Evolutionary conservation across 2,888 invertebrate genomes (phyloP), one percentile per base, ranked within the genome.

Genomic region (Cotesia congregata): DNA sequence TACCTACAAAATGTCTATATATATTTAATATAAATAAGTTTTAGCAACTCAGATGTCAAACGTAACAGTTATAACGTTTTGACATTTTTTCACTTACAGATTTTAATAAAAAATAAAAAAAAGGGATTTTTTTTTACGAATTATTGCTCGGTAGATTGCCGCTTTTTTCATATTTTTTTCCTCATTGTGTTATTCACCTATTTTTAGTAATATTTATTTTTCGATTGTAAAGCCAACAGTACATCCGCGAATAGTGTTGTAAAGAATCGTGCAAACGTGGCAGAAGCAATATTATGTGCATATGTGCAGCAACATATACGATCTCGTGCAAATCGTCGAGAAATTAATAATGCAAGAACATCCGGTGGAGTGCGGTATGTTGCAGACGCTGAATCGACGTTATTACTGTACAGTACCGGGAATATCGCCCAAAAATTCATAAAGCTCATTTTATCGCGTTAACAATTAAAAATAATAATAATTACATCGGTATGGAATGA

Each of bases 261-360:
- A 62, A 70, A 70, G 59, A 70, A 70, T 70, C 20, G 60, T 40
- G 61, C 61, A 67, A 67, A 72, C 72, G 72, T 68, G 61, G 71
- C 72, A 20, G 30, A 39, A 76, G 74, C 65, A 65, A 72, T 72
- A 73, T 60, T 73, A 75, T 75, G 75, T 77, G 77, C 76, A 74
- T 79, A 76, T 64, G 72, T 76, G 75, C 64, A 75, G 76, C 76
- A 74, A 77, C 30, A 30, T 30, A 30, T 30, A 30, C 77, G 77
- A 74, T 79, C 80, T 77, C 78, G 79, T 77, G 79, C 78, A 78
- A 79, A 80, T 80, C 81, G 79, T 73, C 76, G 77, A 78, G 80
- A 82, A 82, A 82, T 82, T 82, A 82, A 82, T 82, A 82, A 82
- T 82, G 77, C 81, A 78, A 78, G 80, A 79, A 77, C 80, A 81